Conservation (phyloP, 2,113 vertebrate species). For the Psephotus haematonotus region DNA sequence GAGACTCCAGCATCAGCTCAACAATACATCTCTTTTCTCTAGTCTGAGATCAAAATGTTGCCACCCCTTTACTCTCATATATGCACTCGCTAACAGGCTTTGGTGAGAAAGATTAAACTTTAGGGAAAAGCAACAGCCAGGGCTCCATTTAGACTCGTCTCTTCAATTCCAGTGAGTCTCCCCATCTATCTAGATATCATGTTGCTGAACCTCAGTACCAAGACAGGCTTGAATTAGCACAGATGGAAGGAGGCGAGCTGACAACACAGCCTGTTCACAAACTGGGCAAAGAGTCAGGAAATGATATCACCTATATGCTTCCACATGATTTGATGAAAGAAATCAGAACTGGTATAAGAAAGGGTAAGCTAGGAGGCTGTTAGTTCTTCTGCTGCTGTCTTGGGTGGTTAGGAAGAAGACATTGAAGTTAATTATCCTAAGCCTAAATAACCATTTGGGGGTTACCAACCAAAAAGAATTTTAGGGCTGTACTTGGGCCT, state of each 20-base stretch:
- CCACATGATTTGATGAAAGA: not conserved
- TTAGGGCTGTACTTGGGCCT: not conserved
- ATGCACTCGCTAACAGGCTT: not conserved
- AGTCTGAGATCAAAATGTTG: not conserved
- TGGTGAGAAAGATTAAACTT: not conserved
- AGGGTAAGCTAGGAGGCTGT: not conserved
- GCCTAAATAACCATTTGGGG: not conserved
- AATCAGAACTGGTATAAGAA: not conserved
- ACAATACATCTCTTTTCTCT: not conserved
- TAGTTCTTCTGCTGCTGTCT: not conserved
- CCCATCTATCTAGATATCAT: not conserved
- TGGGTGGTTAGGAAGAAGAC: not conserved
- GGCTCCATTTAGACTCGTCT: not conserved
- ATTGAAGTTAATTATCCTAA: not conserved
- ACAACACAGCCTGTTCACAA: not conserved
- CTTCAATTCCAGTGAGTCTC: not conserved
- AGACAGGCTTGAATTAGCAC: not conserved
- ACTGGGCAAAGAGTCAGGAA: not conserved
- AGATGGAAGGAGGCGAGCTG: not conserved
- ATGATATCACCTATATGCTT: not conserved
- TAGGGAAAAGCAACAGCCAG: not conserved
- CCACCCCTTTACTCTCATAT: not conserved
- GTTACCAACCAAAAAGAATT: not conserved
- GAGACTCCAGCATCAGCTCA: not conserved
- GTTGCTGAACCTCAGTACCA: not conserved